Base-by-base conservation (phyloP, 2,113 vertebrate genomes). In the Chrysemys picta region DNA sequence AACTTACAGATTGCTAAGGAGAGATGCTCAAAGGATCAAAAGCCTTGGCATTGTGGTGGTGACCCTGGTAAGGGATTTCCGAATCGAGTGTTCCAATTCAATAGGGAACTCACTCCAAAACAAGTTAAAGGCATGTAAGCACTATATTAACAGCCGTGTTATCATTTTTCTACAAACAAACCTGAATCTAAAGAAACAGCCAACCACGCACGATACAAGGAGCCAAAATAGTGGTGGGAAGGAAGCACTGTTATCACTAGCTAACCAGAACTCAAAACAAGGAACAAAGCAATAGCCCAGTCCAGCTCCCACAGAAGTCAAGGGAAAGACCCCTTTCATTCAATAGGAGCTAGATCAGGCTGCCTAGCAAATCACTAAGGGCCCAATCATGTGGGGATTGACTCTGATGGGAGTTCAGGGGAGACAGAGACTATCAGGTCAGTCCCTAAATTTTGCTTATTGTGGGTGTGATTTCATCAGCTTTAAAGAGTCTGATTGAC, bases 361-460 rank as follows among this genome's bases (percentile, higher is more conserved):
- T 76, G 21, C 75, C 22, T 45, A 24, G 62, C 35, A 27, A 50
- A 24, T 52, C 11, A 82, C 86, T 56, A 6, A 24, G 3, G 47
- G 62, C 47, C 3, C 6, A 1, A 0, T 80, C 6, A 54, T 6
- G 9, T 12, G 50, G 50, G 50, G 50, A 50, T 50, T 22, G 53
- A 54, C 53, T 21, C 53, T 54, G 53, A 22, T 54, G 21, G 53
- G 53, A 54, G 8, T 54, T 54, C 53, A 54, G 21, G 53, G 17
- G 6, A 31, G 27, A 59, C 22, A 85, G 16, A 57, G 50, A 91
- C 69, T 0, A 0, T 29, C 54, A 31, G 47, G 42, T 49, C 52
- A 76, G n/a, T 56, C 69, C 72, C 29, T 3, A 14, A 10, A 25
- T 87, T 84, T 91, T 93, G 14, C 27, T 80, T 11, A 53, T 56